Evolutionary conservation across 2,888 invertebrate genomes (phyloP).

Genomic region (Corythucha ciliata): DNA sequence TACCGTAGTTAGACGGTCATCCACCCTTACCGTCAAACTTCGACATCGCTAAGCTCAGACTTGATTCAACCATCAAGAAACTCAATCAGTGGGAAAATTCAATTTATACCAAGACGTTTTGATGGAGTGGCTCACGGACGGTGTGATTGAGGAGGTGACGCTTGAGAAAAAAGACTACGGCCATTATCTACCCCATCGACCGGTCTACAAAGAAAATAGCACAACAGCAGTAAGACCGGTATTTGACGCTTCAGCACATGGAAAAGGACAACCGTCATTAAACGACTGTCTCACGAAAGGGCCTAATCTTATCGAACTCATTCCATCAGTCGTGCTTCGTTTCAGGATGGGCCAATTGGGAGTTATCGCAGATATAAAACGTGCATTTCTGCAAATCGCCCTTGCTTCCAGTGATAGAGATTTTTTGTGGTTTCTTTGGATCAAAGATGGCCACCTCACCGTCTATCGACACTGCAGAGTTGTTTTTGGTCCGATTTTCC

Average conservation of each 20-base stretch:
- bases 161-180: not conserved
- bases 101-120: not conserved
- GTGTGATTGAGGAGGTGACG: slow-evolving; percentile 12
- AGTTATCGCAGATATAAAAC: slow-evolving; percentile 33
- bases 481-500: slow-evolving; percentile 21
- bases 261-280: slow-evolving; percentile 24
- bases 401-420: slow-evolving; percentile 34
- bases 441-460: not conserved
- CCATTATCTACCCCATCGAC: slow-evolving; percentile 21
- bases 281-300: slow-evolving; percentile 34
- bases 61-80: slow-evolving; percentile 1
- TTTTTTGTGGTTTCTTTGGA: slow-evolving; percentile 35
- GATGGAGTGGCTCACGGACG: slow-evolving; percentile 17
- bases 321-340: slow-evolving; percentile 24
- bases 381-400: slow-evolving; percentile 38
- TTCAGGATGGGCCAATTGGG: slow-evolving; percentile 27
- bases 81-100: not conserved
- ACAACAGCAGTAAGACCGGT: slow-evolving; percentile 15
- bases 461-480: slow-evolving; percentile 20
- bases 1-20: slow-evolving; percentile 17
- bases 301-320: slow-evolving; percentile 30
- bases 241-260: slow-evolving; percentile 27
- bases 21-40: slow-evolving; percentile 6
- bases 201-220: slow-evolving; percentile 14
- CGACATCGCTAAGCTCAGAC: slow-evolving; percentile 1